Base-by-base conservation (phyloP, 2,888 invertebrate genomes). In the Amblyjoppa fuscipennis region DNA sequence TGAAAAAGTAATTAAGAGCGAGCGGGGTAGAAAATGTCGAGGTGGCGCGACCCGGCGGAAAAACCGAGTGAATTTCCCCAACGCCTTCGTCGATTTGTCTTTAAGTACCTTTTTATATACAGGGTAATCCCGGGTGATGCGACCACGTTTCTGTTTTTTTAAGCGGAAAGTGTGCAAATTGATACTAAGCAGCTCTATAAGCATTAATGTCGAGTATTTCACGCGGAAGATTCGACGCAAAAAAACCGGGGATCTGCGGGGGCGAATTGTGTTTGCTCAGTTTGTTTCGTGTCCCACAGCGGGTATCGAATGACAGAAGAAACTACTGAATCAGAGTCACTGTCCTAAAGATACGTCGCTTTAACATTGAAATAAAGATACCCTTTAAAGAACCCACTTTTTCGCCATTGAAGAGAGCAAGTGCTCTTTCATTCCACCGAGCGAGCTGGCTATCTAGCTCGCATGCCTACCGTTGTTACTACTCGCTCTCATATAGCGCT, bases 381-480 rank as follows among this genome's bases (percentile, higher is more conserved):
- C 20, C 53, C 87, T 90, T 90, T 89, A 90, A 90, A 86, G 85
- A 88, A 87, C 83, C 89, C 86, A 87, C 87, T 90, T 90, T 87
- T 88, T 84, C 45, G 49, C 56, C 70, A 71, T 77, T 81, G 68
- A 71, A 61, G 84, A 85, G 85, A 84, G 81, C 64, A 64, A 86
- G 85, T 76, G 78, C 85, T 85, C 76, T 68, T 66, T 49, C 82
- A 79, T 61, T 80, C 75, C 81, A 68, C 51, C 49, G 16, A 64
- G 16, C 61, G 51, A 34, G 61, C 13, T 64, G 38, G 41, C 41
- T 41, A 38, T 68, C 68, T 41, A 25, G 68, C 68, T 25, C 68
- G 76, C 69, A 79, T 49, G 51, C 80, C 69, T 41, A 61, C 73
- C 71, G 79, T 71, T 71, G 79, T 80, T 84, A 78, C 64, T 74